These are phyloP conservation scores for Piprites chloris DNA, from an alignment of 2,113 vertebrate genomes.

Conservation along the genomic window DNA sequence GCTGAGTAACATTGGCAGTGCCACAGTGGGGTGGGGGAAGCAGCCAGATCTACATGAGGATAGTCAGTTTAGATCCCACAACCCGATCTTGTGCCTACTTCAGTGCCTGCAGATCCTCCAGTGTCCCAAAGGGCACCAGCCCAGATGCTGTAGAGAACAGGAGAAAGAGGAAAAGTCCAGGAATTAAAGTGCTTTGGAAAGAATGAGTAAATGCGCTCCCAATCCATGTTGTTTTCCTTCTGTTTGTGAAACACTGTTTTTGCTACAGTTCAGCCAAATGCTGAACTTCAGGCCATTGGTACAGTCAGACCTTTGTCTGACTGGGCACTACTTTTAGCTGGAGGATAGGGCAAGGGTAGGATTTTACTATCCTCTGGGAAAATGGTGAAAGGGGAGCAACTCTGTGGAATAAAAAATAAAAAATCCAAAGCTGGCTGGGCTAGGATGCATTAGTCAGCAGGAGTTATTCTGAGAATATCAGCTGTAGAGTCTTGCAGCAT, in stretches of 20 bases:
- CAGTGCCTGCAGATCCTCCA: not conserved
- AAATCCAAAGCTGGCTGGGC: not conserved
- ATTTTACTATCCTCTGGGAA: not conserved
- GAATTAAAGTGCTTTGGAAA: not conserved
- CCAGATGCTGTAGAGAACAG: not conserved
- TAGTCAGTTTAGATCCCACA: not conserved
- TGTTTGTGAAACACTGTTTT: not conserved
- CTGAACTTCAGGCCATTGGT: not conserved
- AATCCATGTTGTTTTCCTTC: not conserved
- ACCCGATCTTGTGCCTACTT: not conserved
- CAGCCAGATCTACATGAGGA: rapidly evolving
- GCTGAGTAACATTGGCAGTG: not conserved
- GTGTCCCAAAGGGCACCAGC: not conserved
- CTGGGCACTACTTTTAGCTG: not conserved
- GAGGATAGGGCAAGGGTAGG: not conserved
- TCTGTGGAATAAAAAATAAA: not conserved
- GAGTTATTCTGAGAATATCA: not conserved
- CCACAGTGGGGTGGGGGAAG: not conserved
- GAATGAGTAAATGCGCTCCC: not conserved
- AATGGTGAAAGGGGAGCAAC: not conserved
- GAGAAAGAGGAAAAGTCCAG: not conserved
- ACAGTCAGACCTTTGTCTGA: not conserved
- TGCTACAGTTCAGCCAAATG: not conserved
- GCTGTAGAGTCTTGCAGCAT: not conserved
- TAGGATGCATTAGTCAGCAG: not conserved